Percentiles rank a stretch among this genome's conserved stretches.
Evolutionary conservation across 1,140 invertebrate species (phyloP).

Genomic region (Caenorhabditis remanei): DNA sequence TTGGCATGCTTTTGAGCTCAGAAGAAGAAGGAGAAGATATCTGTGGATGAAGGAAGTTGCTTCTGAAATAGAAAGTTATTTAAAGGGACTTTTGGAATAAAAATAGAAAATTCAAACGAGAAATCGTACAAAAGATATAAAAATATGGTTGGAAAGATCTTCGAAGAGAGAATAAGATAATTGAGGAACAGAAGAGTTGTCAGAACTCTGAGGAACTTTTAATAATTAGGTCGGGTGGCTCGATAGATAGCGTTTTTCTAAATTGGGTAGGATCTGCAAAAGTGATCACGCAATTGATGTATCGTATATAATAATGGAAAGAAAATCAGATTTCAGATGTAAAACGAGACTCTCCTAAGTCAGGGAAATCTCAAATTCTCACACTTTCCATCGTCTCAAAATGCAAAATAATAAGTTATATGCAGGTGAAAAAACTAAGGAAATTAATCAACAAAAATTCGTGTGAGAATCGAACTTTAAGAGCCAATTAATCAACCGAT

Average conservation of each 20-base stretch:
- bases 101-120: background rate
- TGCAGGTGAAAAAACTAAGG: too few relatives aligned
- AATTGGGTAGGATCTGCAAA: background rate
- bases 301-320: background rate
- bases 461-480: too few relatives aligned
- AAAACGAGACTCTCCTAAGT: background rate
- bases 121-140: background rate
- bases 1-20: slow-evolving; percentile 9
- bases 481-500: too few relatives aligned
- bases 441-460: too few relatives aligned
- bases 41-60: background rate
- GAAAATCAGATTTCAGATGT: background rate
- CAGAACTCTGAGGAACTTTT: background rate
- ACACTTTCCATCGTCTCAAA: background rate
- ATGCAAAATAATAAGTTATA: background rate
- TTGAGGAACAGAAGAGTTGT: background rate
- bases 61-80: slow-evolving; percentile 49
- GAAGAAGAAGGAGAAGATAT: slow-evolving; percentile 14
- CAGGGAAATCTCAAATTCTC: background rate
- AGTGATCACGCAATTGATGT: too few relatives aligned
- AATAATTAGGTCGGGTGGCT: too few relatives aligned
- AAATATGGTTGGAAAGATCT: background rate
- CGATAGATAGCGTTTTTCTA: too few relatives aligned
- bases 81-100: slow-evolving; percentile 17
- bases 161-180: too few relatives aligned